These are phyloP conservation scores for Narcine bancroftii DNA, from an alignment of 2,113 vertebrate species.

Conservation along the genomic window DNA sequence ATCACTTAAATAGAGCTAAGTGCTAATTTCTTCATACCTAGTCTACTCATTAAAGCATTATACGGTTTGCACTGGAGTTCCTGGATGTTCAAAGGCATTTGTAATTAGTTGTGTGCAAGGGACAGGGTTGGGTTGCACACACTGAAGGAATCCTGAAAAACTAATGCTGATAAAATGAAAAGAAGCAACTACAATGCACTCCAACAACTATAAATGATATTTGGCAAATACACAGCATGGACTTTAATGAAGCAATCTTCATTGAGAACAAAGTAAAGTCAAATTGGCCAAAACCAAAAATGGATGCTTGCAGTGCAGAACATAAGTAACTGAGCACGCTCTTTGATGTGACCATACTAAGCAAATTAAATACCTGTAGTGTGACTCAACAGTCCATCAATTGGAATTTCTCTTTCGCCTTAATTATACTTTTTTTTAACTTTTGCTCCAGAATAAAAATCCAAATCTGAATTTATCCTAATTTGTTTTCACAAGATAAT, in stretches of 20 bases:
- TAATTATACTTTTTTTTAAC: neutral
- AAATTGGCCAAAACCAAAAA: neutral
- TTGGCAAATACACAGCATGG: neutral
- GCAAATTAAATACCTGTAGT: neutral
- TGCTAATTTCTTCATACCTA: conserved; percentile 17
- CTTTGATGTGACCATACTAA: neutral
- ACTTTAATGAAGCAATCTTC: neutral
- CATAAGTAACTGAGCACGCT: neutral
- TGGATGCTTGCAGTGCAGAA: neutral
- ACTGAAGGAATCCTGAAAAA: neutral
- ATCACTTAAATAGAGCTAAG: conserved; percentile 12
- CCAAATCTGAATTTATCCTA: neutral
- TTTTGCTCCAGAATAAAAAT: neutral
- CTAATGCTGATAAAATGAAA: neutral
- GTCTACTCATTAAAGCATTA: conserved; percentile 30
- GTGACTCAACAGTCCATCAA: neutral
- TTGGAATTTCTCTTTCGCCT: neutral
- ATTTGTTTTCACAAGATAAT: neutral
- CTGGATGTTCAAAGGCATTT: conserved; percentile 10
- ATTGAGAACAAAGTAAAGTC: neutral
- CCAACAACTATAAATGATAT: neutral
- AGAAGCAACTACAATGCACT: too few species aligned
- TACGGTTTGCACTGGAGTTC: neutral
- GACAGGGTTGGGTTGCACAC: neutral
- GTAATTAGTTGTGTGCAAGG: neutral